Evolutionary conservation across 2,888 invertebrate species (phyloP).

Genomic region (Phortica magna): DNA sequence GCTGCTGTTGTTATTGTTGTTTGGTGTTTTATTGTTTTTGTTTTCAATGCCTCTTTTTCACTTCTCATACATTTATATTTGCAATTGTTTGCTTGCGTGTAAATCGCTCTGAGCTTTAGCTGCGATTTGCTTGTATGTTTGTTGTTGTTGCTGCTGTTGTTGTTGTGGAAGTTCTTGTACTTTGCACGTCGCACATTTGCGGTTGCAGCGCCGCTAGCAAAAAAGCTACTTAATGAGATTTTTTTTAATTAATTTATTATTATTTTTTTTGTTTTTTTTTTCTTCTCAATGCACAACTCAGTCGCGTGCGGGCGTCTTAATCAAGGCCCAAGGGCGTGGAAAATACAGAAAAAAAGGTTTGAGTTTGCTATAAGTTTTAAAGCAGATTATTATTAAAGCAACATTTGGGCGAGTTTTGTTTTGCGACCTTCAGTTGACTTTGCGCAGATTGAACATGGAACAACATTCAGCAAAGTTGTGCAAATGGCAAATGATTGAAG

Average conservation of each 20-base stretch:
- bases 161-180: slow-evolving; percentile 27
- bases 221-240: slow-evolving; percentile 50
- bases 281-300: background rate
- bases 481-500: slow-evolving; percentile 16
- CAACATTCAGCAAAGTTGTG: background rate
- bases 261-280: slow-evolving; percentile 13
- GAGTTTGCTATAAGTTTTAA: background rate
- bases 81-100: background rate
- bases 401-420: background rate
- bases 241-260: slow-evolving; percentile 51
- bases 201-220: slow-evolving; percentile 37
- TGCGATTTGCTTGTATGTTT: slow-evolving; percentile 8
- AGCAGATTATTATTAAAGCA: background rate
- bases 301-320: background rate
- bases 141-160: slow-evolving; percentile 34
- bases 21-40: slow-evolving; percentile 3
- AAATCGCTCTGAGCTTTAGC: background rate
- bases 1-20: background rate
- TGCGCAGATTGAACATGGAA: background rate
- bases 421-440: slow-evolving; percentile 53
- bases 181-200: slow-evolving; percentile 3
- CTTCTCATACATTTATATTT: background rate
- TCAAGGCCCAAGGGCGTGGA: background rate
- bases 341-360: background rate
- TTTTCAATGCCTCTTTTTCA: too few relatives aligned